Conservation (phyloP, 2,888 invertebrate genomes). For the Drosophila suboccidentalis region DNA sequence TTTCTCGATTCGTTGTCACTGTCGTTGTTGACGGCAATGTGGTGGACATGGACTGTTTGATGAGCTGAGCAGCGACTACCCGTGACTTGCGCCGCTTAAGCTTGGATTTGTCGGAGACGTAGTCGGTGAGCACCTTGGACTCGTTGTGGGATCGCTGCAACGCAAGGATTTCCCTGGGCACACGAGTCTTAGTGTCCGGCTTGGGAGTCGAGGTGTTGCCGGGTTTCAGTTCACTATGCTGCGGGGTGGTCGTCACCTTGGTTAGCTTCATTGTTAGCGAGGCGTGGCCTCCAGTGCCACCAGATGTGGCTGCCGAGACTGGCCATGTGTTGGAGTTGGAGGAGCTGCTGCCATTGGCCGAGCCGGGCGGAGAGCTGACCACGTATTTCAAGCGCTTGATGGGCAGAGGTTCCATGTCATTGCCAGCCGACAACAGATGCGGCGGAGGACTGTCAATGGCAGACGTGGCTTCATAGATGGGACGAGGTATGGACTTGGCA, state of each 20-base stretch:
- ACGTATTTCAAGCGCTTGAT: slow-evolving; percentile 66
- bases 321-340: slow-evolving; percentile 54
- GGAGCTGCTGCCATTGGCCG: slow-evolving; percentile 62
- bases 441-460: slow-evolving; percentile 65
- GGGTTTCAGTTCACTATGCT: slow-evolving; percentile 13
- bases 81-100: slow-evolving; percentile 82
- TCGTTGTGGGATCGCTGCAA: slow-evolving; percentile 89
- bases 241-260: slow-evolving; percentile 50
- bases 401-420: slow-evolving; percentile 50
- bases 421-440: slow-evolving; percentile 31
- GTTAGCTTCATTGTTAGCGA: slow-evolving; percentile 74
- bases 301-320: slow-evolving; percentile 27
- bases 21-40: slow-evolving; percentile 24
- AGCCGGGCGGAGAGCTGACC: slow-evolving; percentile 65
- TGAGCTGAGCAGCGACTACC: slow-evolving; percentile 23
- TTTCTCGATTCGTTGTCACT: background rate
- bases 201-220: slow-evolving; percentile 52
- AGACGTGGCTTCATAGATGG: slow-evolving; percentile 75
- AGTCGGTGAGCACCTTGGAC: slow-evolving; percentile 89
- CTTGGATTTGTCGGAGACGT: slow-evolving; percentile 86
- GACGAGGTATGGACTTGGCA: slow-evolving; percentile 80
- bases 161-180: slow-evolving; percentile 88
- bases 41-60: slow-evolving; percentile 38
- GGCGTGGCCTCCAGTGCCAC: slow-evolving; percentile 35
- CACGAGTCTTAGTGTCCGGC: slow-evolving; percentile 74